Base-by-base conservation (phyloP, 2,797 vertebrate species). In the Distichodus sexfasciatus region DNA sequence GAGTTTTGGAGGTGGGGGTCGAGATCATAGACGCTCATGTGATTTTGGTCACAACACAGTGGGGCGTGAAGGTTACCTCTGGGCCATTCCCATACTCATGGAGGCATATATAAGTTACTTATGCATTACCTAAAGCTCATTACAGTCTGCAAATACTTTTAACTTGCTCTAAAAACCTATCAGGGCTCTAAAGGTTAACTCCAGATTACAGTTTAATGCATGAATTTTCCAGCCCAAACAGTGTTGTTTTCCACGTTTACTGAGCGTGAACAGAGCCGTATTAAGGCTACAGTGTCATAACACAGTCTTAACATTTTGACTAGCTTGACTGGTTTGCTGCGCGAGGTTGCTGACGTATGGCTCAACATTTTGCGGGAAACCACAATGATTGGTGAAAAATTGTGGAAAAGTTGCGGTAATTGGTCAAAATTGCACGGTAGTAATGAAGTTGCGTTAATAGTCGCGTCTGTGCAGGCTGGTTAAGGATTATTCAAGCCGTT, bases 11-110 rank as follows among this genome's bases (percentile, higher is more conserved):
- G 31, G 26, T 66, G 40, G 59, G 21, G 48, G 9, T 31, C 59
- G 50, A 14, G 23, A 35, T 40, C 48, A 65, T 46, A 63, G 48
- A 38, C 33, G 35, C 58, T 78, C 76, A 79, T 71, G 40, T 78
- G 79, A 79, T 69, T 71, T 35, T 66, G 77, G 55, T 81, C 48
- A 69, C 53, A 66, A 53, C 69, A 75, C 11, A 60, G 61, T 70
- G 41, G 61, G 29, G 61, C 63, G 17, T 58, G 61, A 50, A 74
- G 70, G 67, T 72, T 75, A 77, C 40, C 65, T 46, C 69, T 51
- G 69, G 69, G 53, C 46, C 41, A 73, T 79, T 78, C 41, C 43
- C 50, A 73, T 72, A 53, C 53, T 53, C 35, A 26, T 59, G 10
- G 50, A 63, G 11, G 48, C 43, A 46, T 4, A 4, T 38, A 26